Evolutionary conservation across 1,140 invertebrate species (phyloP).

Genomic region (Kradibia gibbosae): DNA sequence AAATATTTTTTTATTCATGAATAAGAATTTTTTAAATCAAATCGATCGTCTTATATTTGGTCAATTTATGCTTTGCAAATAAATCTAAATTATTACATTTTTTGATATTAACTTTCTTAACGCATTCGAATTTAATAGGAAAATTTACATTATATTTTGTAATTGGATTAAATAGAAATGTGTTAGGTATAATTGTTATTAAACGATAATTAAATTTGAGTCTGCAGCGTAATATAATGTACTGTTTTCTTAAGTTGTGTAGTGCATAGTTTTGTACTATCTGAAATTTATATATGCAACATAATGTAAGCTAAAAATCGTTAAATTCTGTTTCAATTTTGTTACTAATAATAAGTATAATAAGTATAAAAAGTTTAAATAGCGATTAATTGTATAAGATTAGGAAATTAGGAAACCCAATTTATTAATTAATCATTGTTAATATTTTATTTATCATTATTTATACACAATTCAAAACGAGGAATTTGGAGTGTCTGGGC

Average conservation of each 20-base stretch:
- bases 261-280: neutral
- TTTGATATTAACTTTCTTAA: constrained; percentile 16
- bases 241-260: neutral
- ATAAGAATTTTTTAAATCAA: constrained; percentile 32
- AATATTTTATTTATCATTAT: neutral
- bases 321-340: too few species aligned
- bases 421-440: neutral
- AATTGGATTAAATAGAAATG: neutral
- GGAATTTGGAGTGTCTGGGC: neutral
- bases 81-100: constrained; percentile 13
- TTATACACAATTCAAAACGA: too few species aligned
- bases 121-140: neutral
- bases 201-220: neutral
- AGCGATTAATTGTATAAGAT: neutral
- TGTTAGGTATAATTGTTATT: neutral
- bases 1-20: constrained; percentile 21
- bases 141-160: constrained; percentile 29
- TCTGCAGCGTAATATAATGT: neutral
- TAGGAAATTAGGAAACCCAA: neutral
- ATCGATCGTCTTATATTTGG: constrained; percentile 16
- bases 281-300: too few species aligned
- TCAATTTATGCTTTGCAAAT: constrained; percentile 16
- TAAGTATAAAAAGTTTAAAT: too few species aligned
- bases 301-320: too few species aligned
- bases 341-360: too few species aligned